Conservation (phyloP, 1,140 invertebrate species). For the Caerostris darwini region DNA sequence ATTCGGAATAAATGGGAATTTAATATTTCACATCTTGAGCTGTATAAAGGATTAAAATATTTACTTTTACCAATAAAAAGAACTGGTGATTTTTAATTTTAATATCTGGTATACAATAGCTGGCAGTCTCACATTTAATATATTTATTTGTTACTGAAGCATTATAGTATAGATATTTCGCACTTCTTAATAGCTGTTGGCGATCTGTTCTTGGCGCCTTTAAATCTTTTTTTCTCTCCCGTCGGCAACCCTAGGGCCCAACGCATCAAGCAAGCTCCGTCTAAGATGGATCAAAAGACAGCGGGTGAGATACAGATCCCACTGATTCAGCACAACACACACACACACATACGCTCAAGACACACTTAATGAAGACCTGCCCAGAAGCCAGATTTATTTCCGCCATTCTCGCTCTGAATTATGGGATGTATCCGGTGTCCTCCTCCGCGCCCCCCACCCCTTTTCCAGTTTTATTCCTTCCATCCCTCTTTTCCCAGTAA, state of each 20-base stretch:
- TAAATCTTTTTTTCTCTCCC: neutral
- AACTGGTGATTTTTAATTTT: neutral
- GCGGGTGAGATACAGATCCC: constrained; percentile 68
- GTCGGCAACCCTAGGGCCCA: constrained; percentile 52
- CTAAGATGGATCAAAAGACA: constrained; percentile 76
- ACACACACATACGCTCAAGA: constrained; percentile 57
- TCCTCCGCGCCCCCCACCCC: neutral
- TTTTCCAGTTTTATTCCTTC: constrained; percentile 71
- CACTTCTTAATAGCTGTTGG: constrained; percentile 14
- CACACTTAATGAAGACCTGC: constrained; percentile 77
- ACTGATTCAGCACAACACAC: constrained; percentile 69
- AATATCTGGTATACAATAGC: neutral
- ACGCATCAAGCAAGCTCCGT: constrained; percentile 62
- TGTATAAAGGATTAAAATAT: too few relatives aligned
- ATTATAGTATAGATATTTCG: too few relatives aligned
- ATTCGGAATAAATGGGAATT: too few relatives aligned
- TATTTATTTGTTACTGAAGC: too few relatives aligned
- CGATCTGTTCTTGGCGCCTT: constrained; percentile 4
- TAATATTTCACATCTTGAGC: too few relatives aligned
- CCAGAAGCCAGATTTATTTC: constrained; percentile 77
- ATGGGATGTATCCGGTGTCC: constrained; percentile 76
- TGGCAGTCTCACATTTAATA: too few relatives aligned
- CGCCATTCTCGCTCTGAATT: constrained; percentile 75
- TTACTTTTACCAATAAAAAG: too few relatives aligned
- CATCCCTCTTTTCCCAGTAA: constrained; percentile 46